Conservation (phyloP, 2,113 vertebrate species). For the Hiodon alosoides region DNA sequence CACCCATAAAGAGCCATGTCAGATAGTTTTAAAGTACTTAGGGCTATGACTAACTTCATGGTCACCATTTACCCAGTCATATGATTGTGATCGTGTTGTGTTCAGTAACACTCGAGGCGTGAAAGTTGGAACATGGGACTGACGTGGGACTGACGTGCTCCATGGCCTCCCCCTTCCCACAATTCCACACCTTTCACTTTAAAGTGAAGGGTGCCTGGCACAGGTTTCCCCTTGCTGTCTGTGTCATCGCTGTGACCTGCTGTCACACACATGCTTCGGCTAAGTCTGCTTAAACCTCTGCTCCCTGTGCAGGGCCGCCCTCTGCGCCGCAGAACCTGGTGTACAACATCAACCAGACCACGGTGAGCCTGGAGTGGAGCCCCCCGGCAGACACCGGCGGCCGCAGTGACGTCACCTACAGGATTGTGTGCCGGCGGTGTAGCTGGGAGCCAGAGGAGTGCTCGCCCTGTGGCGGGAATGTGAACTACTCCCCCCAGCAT, state of each 20-base stretch:
- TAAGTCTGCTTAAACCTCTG: constrained; percentile 42
- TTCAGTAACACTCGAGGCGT: too few relatives aligned
- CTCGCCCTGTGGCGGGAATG: constrained; percentile 83
- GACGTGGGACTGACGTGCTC: not conserved
- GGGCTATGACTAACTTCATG: too few relatives aligned
- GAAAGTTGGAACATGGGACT: too few relatives aligned
- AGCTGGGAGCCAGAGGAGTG: constrained; percentile 97
- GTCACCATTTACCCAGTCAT: too few relatives aligned
- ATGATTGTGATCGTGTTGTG: too few relatives aligned
- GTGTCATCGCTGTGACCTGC: too few relatives aligned
- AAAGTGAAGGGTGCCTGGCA: too few relatives aligned
- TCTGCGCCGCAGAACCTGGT: constrained; percentile 98
- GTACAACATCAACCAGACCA: constrained; percentile 99
- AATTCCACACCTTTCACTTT: too few relatives aligned
- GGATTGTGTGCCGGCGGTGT: constrained; percentile 86
- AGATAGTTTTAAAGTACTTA: too few relatives aligned
- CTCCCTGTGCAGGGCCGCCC: constrained; percentile 76
- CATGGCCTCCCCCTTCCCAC: not conserved
- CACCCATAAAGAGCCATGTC: too few relatives aligned
- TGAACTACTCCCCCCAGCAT: constrained; percentile 87
- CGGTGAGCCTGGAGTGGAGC: constrained; percentile 90
- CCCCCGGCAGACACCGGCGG: constrained; percentile 89
- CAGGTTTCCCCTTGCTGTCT: not conserved
- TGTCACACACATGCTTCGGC: constrained; percentile 17
- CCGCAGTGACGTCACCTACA: constrained; percentile 91